Conservation (phyloP, 1,140 invertebrate species). For the Bombyx mandarina region DNA sequence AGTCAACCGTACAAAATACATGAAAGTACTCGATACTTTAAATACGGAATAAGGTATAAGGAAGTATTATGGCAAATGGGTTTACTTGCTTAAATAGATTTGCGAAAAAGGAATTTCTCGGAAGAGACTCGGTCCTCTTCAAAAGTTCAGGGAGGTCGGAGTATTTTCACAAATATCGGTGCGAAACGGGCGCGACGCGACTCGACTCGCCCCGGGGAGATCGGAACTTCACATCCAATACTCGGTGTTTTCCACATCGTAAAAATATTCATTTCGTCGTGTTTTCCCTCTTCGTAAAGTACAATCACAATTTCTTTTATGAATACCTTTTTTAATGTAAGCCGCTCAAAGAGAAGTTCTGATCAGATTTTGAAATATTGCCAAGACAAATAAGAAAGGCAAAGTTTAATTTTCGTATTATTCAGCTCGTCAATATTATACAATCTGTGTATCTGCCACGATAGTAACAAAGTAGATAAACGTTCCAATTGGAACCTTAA, state of each 20-base stretch:
- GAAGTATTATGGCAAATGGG: slow-evolving; percentile 11
- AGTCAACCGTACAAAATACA: too few relatives aligned
- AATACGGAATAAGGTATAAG: too few relatives aligned
- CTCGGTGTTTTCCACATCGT: slow-evolving; percentile 44
- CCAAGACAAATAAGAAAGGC: neutral
- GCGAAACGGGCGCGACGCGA: slow-evolving; percentile 34
- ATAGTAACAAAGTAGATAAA: too few relatives aligned
- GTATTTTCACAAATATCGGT: slow-evolving; percentile 52
- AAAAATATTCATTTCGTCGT: slow-evolving; percentile 58
- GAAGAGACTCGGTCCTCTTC: slow-evolving; percentile 26
- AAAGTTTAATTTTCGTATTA: neutral
- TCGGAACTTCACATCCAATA: slow-evolving; percentile 38
- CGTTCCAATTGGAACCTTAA: too few relatives aligned
- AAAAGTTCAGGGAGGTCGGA: slow-evolving; percentile 35
- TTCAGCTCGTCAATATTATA: too few relatives aligned
- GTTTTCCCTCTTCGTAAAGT: slow-evolving; percentile 28
- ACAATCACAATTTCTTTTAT: slow-evolving; percentile 1
- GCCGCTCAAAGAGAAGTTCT: slow-evolving; percentile 4
- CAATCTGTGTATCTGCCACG: too few relatives aligned
- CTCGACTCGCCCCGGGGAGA: slow-evolving; percentile 28
- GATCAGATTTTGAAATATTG: slow-evolving; percentile 7
- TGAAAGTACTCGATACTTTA: too few relatives aligned
- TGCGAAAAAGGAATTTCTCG: slow-evolving; percentile 16
- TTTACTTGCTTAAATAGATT: slow-evolving; percentile 27
- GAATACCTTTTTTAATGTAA: slow-evolving; percentile 1